Evolutionary conservation across 2,113 vertebrate species (phyloP).

Genomic region (Corythoichthys haematopterus): DNA sequence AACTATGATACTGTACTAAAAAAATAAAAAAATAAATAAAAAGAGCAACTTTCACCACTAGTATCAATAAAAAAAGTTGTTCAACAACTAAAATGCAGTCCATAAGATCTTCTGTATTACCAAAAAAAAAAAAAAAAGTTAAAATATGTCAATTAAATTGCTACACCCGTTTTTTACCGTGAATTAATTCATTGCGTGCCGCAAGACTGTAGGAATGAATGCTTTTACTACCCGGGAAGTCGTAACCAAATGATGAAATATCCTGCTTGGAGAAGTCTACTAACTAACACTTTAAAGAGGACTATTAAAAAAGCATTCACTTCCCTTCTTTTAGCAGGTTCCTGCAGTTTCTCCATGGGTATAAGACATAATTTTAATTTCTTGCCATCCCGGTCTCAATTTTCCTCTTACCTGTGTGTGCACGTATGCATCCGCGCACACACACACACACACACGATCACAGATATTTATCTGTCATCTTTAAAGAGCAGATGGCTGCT

Average conservation of each 20-base stretch:
- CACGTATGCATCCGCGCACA: slow-evolving; percentile 3
- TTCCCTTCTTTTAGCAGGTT: slow-evolving; percentile 42
- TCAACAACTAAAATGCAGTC: not conserved
- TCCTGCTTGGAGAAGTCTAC: slow-evolving; percentile 27
- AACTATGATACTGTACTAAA: no score
- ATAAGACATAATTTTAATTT: slow-evolving; percentile 15
- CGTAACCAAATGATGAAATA: slow-evolving; percentile 51
- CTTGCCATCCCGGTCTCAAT: slow-evolving; percentile 9
- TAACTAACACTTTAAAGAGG: slow-evolving; percentile 21
- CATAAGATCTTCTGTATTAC: not conserved
- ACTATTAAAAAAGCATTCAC: slow-evolving; percentile 48
- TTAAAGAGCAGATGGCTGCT: slow-evolving; percentile 63
- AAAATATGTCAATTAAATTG: not conserved
- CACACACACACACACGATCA: not conserved
- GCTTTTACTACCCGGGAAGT: slow-evolving; percentile 33
- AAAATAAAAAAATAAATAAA: no score
- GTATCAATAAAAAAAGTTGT: not conserved
- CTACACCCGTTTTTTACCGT: not conserved
- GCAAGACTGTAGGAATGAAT: slow-evolving; percentile 45
- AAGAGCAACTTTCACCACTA: not conserved
- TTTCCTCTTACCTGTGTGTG: slow-evolving; percentile 23
- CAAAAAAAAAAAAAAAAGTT: not conserved
- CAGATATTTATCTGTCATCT: slow-evolving; percentile 29
- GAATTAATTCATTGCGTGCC: slow-evolving; percentile 6
- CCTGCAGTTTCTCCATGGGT: slow-evolving; percentile 39